A percentile compares a stretch with the other conserved stretches of the same genome.
Evolutionary conservation across 2,888 invertebrate species (phyloP).

Genomic region (Rhagophthalmus giganteus): DNA sequence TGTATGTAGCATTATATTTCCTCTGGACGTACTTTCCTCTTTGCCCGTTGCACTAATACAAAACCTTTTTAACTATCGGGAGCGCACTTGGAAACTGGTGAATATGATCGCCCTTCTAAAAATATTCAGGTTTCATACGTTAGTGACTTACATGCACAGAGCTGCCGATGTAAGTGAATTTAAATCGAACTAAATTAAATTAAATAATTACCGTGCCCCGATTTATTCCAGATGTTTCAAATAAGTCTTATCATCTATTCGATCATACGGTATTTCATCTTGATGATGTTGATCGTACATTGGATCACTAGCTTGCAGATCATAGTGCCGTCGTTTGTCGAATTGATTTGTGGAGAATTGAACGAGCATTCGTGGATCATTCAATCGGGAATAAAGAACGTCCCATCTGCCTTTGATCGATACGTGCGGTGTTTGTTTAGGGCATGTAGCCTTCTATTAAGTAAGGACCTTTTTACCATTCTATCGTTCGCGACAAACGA

Average conservation of each 20-base stretch:
- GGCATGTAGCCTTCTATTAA: slow-evolving; percentile 5
- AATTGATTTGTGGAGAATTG: neutral
- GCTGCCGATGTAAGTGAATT: too few relatives aligned
- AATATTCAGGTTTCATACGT: too few relatives aligned
- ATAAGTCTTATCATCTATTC: slow-evolving; percentile 1
- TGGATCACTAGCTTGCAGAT: slow-evolving; percentile 22
- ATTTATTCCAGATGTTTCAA: slow-evolving; percentile 14
- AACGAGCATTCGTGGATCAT: slow-evolving; percentile 8
- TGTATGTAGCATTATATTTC: too few relatives aligned
- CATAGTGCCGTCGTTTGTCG: neutral
- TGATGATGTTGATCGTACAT: slow-evolving; percentile 12
- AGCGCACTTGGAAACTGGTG: too few relatives aligned
- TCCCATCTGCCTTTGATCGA: neutral
- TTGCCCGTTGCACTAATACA: too few relatives aligned
- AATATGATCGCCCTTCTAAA: too few relatives aligned
- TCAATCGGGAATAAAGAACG: neutral
- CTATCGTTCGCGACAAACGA: too few relatives aligned
- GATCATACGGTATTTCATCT: neutral
- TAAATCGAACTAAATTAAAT: neutral
- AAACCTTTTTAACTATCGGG: neutral
- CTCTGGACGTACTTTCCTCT: too few relatives aligned
- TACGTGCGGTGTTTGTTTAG: slow-evolving; percentile 8
- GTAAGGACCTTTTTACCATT: too few relatives aligned
- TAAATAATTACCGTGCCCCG: neutral
- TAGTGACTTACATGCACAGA: too few relatives aligned